Conservation (phyloP, 2,888 invertebrate species). For the Piscicola geometra region DNA sequence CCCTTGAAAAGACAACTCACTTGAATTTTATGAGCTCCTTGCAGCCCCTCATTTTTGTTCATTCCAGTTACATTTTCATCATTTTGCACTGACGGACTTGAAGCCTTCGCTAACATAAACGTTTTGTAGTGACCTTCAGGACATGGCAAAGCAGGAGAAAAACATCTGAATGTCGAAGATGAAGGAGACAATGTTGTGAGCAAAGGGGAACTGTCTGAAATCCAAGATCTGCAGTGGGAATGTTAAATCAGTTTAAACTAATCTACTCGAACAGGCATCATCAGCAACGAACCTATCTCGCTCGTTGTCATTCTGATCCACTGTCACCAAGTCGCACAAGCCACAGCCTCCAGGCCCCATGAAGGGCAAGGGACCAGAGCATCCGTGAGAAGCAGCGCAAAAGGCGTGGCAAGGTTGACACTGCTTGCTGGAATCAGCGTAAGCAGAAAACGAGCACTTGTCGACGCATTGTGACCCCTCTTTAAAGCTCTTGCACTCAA, state of each 20-base stretch:
- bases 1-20: no score
- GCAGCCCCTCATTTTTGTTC: no score
- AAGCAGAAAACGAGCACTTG: constrained; percentile 65
- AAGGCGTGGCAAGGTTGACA: constrained; percentile 78
- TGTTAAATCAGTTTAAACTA: no score
- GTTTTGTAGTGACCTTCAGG: constrained; percentile 8
- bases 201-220: no score
- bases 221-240: no score
- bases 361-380: constrained; percentile 66
- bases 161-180: neutral
- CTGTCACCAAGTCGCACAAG: constrained; percentile 69
- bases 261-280: no score
- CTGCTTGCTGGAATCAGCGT: constrained; percentile 63
- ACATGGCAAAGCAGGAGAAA: neutral
- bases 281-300: no score
- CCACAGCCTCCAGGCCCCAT: constrained; percentile 80
- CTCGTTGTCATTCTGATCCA: no score
- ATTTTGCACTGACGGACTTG: no score
- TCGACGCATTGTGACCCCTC: constrained; percentile 36
- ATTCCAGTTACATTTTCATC: no score
- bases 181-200: neutral
- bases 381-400: constrained; percentile 69
- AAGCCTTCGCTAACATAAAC: neutral
- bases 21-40: no score
- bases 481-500: constrained; percentile 53